phyloP scores from a whole-genome alignment of 1,140 invertebrate genomes.

The Aporrectodea caliginosa region DNA sequence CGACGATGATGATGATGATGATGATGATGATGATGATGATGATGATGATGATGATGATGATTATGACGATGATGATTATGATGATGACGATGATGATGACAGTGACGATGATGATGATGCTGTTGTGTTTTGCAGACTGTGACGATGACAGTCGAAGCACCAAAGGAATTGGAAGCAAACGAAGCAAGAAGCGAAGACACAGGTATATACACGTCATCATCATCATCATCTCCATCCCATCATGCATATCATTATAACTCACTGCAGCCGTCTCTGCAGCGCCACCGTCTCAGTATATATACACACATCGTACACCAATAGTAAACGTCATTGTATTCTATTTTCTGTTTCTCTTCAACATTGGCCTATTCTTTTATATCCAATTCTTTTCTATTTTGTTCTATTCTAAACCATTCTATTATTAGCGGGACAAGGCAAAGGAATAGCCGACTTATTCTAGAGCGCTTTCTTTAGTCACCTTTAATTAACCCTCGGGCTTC shows the following conservation, averaged over 20 bases:
- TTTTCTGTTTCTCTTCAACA: too few relatives aligned
- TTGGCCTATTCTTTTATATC: too few relatives aligned
- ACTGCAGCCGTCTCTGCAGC: too few relatives aligned
- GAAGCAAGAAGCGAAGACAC: background rate
- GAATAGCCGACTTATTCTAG: too few relatives aligned
- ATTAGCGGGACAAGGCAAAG: too few relatives aligned
- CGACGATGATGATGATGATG: background rate
- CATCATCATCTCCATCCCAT: conserved; percentile 20
- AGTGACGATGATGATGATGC: background rate
- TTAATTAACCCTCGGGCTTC: too few relatives aligned
- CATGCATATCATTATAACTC: conserved; percentile 5
- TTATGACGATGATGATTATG: background rate
- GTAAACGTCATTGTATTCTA: too few relatives aligned
- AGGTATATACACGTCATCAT: conserved; percentile 4
- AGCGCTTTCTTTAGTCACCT: too few relatives aligned
- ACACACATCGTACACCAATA: too few relatives aligned
- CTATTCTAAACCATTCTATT: too few relatives aligned
- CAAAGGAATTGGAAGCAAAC: background rate
- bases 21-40: background rate
- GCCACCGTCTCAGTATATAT: too few relatives aligned
- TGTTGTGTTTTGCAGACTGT: background rate
- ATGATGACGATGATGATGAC: background rate
- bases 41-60: background rate
- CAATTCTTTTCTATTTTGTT: too few relatives aligned
- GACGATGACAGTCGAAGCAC: background rate